These are phyloP conservation scores for Drosophila lini DNA, from an alignment of 1,140 invertebrate genomes.

Conservation along the genomic window DNA sequence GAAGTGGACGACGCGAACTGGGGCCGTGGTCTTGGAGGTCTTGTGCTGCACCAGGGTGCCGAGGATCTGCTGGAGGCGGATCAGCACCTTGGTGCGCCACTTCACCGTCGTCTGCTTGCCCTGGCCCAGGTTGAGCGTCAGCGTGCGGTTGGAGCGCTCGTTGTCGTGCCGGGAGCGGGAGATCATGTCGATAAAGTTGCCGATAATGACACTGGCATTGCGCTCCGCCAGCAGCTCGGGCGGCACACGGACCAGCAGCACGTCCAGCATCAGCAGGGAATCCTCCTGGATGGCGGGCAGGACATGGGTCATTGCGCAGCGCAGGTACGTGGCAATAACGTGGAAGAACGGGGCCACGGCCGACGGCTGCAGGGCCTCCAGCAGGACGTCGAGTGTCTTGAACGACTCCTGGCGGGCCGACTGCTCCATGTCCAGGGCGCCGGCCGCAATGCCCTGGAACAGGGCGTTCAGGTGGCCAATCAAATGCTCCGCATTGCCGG, in stretches of 20 bases:
- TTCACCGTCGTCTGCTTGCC: constrained; percentile 88
- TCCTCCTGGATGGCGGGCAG: constrained; percentile 91
- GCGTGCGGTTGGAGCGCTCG: constrained; percentile 86
- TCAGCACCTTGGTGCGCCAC: constrained; percentile 90
- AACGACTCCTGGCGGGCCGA: constrained; percentile 88
- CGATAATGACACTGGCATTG: constrained; percentile 88
- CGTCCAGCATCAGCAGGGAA: constrained; percentile 91
- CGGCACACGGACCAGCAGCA: constrained; percentile 87
- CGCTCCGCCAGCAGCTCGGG: constrained; percentile 86
- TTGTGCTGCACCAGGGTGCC: constrained; percentile 82
- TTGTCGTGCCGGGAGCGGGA: constrained; percentile 88
- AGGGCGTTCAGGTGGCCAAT: constrained; percentile 88
- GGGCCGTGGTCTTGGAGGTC: background rate
- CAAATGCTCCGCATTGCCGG: constrained; percentile 83
- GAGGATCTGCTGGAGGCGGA: constrained; percentile 87
- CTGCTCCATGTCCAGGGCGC: constrained; percentile 90
- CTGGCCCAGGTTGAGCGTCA: constrained; percentile 87
- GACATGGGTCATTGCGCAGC: constrained; percentile 95
- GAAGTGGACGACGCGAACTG: constrained; percentile 36
- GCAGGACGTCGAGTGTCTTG: constrained; percentile 88
- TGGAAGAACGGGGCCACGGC: constrained; percentile 89
- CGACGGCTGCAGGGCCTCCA: constrained; percentile 85
- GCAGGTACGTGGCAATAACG: constrained; percentile 90
- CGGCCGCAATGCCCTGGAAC: constrained; percentile 88
- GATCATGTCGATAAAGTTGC: constrained; percentile 92